Base-by-base conservation (phyloP, 2,797 vertebrate species). In the Lacerta agilis region DNA sequence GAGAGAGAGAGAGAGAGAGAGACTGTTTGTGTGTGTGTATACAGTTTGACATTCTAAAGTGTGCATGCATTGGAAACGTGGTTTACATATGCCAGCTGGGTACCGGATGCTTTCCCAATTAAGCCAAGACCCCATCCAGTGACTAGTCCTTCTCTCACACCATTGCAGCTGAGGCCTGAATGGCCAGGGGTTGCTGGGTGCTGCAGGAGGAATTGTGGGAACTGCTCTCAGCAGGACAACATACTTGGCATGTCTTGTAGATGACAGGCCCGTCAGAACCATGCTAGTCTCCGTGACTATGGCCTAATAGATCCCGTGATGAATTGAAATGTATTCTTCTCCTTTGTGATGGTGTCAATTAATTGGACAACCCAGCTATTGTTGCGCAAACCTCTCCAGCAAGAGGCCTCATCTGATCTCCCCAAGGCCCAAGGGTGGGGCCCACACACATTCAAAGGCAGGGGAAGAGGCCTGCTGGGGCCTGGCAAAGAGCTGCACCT, bases 181-280 rank as follows among this genome's bases (percentile, higher is more conserved):
- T 58, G 33, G 71, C 17, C 78, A 15, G 15, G 36, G 18, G n/a
- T 13, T 17, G 8, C n/a, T 23, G 67, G 55, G 55, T 66, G 11
- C 36, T 25, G 69, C 58, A 75, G 55, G 38, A 86, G 76, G 9
- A 79, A 49, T 38, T 27, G 33, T 79, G 11, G 49, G 29, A 73
- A 10, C 15, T 58, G n/a, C 29, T 73, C 45, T 86, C 76, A 76
- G 76, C 76, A 41, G 90, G 69, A 80, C 77, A 58, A 73, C 58
- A 61, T 36, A 36, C 8, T 78, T 86, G 73, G 38, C 79, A n/a
- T 23, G 38, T 86, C 79, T 82, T 25, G 10, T 43, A 41, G 33
- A 87, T 89, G 79, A 69, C 90, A 49, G 55, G 33, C 29, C 43
- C 33, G 69, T 85, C 87, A 89, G 69, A 85, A 76, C 33, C 41